Evolutionary conservation across 2,113 vertebrate genomes (phyloP), one percentile per base, ranked within the genome.

Genomic region (Vulpes lagopus): DNA sequence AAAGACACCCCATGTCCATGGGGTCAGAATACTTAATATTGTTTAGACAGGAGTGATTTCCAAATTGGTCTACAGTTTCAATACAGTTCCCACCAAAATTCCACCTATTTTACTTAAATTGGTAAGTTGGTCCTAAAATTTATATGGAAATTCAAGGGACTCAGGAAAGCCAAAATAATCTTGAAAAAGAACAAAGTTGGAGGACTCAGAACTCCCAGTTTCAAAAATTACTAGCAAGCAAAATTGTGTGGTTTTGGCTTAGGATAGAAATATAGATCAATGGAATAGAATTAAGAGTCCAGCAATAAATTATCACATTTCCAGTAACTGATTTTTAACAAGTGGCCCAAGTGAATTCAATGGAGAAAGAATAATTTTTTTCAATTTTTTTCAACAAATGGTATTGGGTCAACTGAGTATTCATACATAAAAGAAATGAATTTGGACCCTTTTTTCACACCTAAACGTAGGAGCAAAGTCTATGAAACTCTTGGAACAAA

Each of bases 371-470:
- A 49, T 62, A 82, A 2, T 38, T 22, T 67, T 73, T 90, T 98
- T 16, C 55, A 82, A 3, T 38, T 22, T 67, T 67, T 73, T 90
- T 98, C 22, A 90, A 78, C 32, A 96, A 64, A 92, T 60, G 27
- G 3, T 59, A 59, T n/a, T 85, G 57, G 7, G 30, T 69, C 38
- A 96, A 85, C 19, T 86, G 6, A 5, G 20, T 81, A 73, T 17
- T 5, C 59, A 71, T 9, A 59, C 9, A 43, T 43, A 92, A 80
- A 88, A 76, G 30, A 85, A 85, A 89, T 32, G 30, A 82, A 89
- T 14, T 35, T 86, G 16, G 2, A 43, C 22, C 1, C 1, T 20
- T 81, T 60, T 10, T 51, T 78, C 43, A 78, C 8, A 78, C 3
- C 14, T 53, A 92, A 84, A 69, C 17, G 0, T 17, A 53, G 85